Evolutionary conservation across 2,797 vertebrate genomes (phyloP).

Genomic region (Ctenopoma multispine): DNA sequence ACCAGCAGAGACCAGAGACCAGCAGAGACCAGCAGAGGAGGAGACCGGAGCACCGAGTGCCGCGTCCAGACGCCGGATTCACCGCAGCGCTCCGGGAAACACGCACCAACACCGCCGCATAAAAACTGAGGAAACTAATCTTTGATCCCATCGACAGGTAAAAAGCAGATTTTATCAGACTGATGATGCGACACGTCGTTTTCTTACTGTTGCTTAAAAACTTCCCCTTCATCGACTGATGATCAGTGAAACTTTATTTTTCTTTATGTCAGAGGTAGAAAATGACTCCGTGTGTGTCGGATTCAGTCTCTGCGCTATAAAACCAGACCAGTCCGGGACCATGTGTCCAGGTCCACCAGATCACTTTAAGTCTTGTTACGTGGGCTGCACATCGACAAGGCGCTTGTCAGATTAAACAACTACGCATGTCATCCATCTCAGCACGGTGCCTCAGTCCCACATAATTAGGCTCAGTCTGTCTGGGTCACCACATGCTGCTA

Average conservation of each 20-base stretch:
- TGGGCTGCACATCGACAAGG: conserved; percentile 44
- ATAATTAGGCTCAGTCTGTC: conserved; percentile 71
- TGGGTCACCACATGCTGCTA: conserved; percentile 58
- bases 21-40: conserved; percentile 54
- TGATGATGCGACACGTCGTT: background rate
- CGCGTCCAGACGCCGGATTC: conserved; percentile 31
- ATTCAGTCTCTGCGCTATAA: no score
- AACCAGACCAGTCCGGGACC: background rate
- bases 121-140: conserved; percentile 17
- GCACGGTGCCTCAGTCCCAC: conserved; percentile 55
- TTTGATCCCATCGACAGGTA: conserved; percentile 59
- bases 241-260: no score
- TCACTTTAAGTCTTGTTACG: conserved; percentile 62
- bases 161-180: background rate
- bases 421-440: conserved; percentile 64
- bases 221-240: no score
- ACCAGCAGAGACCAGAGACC: conserved; percentile 42
- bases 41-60: conserved; percentile 38
- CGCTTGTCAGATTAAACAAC: conserved; percentile 70
- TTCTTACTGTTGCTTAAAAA: no score
- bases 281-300: no score
- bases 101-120: background rate
- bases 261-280: no score
- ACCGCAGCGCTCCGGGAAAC: conserved; percentile 38
- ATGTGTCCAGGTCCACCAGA: conserved; percentile 39